Base-by-base conservation (phyloP, 2,888 invertebrate species). In the Allolobophora icterica region DNA sequence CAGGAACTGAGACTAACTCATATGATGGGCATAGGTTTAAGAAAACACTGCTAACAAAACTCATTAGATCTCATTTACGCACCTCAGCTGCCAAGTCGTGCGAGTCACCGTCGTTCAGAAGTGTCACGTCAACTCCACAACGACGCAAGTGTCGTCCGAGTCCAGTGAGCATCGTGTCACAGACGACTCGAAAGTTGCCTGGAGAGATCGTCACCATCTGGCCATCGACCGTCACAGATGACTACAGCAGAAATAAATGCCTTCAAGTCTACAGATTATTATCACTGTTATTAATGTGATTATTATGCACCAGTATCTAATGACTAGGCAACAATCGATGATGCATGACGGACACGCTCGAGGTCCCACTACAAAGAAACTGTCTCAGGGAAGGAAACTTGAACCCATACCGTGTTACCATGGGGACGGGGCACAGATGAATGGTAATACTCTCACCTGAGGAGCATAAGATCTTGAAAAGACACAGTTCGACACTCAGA, bases 131-230 rank as follows among this genome's bases (percentile, higher is more conserved):
- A 92, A 96, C 96, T 92, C 96, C 97, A 94, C 96, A 96, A 94
- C 96, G 96, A 93, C 97, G 96, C 94, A 97, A 96, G 95, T 96
- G 96, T 95, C 96, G 96, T 0, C 96, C 96, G 89, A 97, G 94
- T 21, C 96, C 96, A 91, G 94, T 94, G 38, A 95, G 92, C 95
- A 95, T 95, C 13, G 96, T 96, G 95, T 97, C 97, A 93, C 97
- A 97, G 40, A 97, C 96, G 83, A 97, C 95, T 17, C 93, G 92
- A 45, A 95, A 93, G 19, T 95, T 93, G 21, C 91, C 83, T 0
- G 58, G 89, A 71, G 6, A 71, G 30, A 71, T 71, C 52, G 24
- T n/a, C n/a, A 19, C 24, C 71, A n/a, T 33, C 19, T 34, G 90
- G 33, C 52, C 38, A 33, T 24, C 38, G 40, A 4, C 71, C 0